Evolutionary conservation across 2,113 vertebrate species (phyloP).

Genomic region (Vulpes vulpes): DNA sequence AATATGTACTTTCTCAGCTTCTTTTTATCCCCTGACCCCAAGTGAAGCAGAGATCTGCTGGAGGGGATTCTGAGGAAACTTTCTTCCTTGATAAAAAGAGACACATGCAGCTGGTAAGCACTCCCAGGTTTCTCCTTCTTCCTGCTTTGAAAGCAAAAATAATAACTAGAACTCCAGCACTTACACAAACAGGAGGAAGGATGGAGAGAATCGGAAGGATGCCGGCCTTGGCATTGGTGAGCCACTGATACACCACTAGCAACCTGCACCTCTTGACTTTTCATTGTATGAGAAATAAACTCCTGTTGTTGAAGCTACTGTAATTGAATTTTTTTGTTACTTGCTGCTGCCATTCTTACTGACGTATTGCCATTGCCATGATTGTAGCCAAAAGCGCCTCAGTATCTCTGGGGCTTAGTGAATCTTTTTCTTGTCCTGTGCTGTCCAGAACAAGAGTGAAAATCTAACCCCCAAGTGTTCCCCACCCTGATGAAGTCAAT

Average conservation of each 20-base stretch:
- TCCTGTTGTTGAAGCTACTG: background rate
- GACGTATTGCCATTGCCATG: background rate
- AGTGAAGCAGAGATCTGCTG: background rate
- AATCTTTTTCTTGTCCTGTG: background rate
- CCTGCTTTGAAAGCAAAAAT: slow-evolving; percentile 25
- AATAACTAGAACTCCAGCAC: background rate
- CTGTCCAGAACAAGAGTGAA: background rate
- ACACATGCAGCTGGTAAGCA: background rate
- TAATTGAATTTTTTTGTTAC: background rate
- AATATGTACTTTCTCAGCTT: background rate
- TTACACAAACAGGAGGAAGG: background rate
- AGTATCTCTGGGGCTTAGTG: background rate
- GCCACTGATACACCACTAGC: background rate
- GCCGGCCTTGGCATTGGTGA: background rate
- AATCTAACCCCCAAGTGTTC: background rate
- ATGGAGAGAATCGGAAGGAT: background rate
- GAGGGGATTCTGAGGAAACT: background rate
- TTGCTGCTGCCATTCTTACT: background rate
- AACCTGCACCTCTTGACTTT: background rate
- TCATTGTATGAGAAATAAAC: background rate
- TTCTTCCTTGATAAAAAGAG: background rate
- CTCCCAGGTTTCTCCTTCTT: background rate
- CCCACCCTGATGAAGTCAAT: background rate
- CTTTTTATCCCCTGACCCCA: background rate
- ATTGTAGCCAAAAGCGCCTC: background rate